phyloP scores from a whole-genome alignment of 1,140 invertebrate species.

The Drosophila rhopaloa region DNA sequence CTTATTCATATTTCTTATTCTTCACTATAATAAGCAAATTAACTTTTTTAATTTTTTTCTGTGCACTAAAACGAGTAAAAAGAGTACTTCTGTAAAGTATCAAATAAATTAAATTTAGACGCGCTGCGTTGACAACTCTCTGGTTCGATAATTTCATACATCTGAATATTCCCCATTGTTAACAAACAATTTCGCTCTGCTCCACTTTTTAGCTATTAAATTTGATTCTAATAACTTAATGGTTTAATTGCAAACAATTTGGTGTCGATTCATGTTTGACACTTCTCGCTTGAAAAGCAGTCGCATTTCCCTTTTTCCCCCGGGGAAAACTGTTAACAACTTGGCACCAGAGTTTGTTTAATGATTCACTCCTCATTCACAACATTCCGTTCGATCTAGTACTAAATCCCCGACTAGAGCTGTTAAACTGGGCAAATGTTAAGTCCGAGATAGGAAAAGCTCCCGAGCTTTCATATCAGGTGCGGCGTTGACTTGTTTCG shows the following conservation, averaged over 20 bases:
- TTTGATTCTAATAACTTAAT: constrained; percentile 82
- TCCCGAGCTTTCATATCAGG: constrained; percentile 37
- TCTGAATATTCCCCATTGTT: constrained; percentile 42
- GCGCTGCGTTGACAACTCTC: constrained; percentile 37
- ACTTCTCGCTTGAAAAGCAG: constrained; percentile 55
- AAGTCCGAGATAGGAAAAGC: constrained; percentile 35
- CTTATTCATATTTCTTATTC: too few relatives aligned
- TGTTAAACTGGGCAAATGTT: constrained; percentile 36
- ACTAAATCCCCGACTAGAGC: constrained; percentile 17
- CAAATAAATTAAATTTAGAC: constrained; percentile 39
- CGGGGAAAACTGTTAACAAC: constrained; percentile 2
- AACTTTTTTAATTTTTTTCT: too few relatives aligned
- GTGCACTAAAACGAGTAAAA: not conserved
- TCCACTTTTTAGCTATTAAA: constrained; percentile 43
- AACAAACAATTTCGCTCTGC: constrained; percentile 20
- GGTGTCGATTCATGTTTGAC: constrained; percentile 26
- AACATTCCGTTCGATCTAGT: constrained; percentile 30
- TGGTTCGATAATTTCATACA: constrained; percentile 35
- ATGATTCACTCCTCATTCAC: constrained; percentile 21
- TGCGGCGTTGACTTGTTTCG: not conserved
- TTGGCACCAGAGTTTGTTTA: constrained; percentile 21
- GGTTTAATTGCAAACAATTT: constrained; percentile 65
- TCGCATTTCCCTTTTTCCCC: constrained; percentile 3
- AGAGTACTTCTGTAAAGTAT: constrained; percentile 14
- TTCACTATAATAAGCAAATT: too few relatives aligned